phyloP scores from a whole-genome alignment of 2,888 invertebrate species.

The Melieria crassipennis region DNA sequence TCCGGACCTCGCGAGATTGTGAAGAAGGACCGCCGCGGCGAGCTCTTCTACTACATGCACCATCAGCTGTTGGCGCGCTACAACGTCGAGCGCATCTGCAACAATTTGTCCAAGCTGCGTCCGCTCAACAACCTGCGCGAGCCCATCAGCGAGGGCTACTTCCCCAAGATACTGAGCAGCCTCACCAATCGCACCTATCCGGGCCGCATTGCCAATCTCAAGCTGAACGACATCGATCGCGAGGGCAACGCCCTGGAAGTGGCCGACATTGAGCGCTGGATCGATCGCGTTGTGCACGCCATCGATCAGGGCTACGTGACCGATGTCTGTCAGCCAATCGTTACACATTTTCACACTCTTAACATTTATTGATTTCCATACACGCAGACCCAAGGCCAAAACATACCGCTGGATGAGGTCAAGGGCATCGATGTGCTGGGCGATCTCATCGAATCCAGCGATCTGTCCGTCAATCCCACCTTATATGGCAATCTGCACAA shows the following conservation, averaged over 20 bases:
- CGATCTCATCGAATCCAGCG: constrained; percentile 79
- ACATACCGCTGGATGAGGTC: constrained; percentile 59
- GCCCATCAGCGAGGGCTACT: constrained; percentile 81
- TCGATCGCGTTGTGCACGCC: constrained; percentile 77
- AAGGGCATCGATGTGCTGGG: constrained; percentile 82
- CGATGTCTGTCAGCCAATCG: constrained; percentile 66
- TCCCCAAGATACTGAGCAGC: constrained; percentile 80
- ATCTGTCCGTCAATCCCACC: constrained; percentile 73
- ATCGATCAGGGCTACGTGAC: constrained; percentile 76
- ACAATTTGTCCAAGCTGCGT: constrained; percentile 72
- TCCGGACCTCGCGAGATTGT: constrained; percentile 73
- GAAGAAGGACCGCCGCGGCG: constrained; percentile 77
- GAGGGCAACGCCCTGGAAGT: constrained; percentile 69
- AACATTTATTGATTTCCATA: background rate
- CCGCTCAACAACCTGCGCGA: constrained; percentile 75
- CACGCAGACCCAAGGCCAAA: constrained; percentile 48
- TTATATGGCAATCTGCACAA: constrained; percentile 86
- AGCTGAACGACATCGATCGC: constrained; percentile 74
- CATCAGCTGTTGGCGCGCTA: constrained; percentile 73
- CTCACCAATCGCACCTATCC: constrained; percentile 78
- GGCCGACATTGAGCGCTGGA: constrained; percentile 78
- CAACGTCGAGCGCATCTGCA: constrained; percentile 81
- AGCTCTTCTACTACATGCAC: constrained; percentile 80
- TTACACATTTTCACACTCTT: background rate
- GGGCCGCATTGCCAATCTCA: constrained; percentile 72